These are phyloP conservation scores for Spondyliosoma cantharus DNA, from an alignment of 2,797 vertebrate species.

Conservation along the genomic window DNA sequence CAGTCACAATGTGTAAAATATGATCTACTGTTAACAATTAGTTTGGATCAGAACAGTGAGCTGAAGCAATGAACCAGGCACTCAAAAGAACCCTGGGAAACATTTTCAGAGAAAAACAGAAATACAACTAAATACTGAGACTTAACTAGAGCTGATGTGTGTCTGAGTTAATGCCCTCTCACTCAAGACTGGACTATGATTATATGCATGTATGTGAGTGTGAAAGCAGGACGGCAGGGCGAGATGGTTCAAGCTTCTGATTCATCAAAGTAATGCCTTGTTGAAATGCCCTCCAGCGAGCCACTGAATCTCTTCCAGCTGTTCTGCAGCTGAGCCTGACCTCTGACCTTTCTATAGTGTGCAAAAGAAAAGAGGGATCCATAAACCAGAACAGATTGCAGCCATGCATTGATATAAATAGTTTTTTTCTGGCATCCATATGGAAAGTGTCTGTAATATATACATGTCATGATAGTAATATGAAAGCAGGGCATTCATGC, in stretches of 20 bases:
- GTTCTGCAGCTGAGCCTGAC: conserved; percentile 30
- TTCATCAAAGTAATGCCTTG: neutral
- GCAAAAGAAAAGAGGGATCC: conserved; percentile 10
- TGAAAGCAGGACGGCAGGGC: conserved; percentile 5
- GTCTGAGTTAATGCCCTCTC: neutral
- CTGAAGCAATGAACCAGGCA: neutral
- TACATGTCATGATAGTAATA: neutral
- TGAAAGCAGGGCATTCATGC: conserved; percentile 10
- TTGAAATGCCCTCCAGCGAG: conserved; percentile 5
- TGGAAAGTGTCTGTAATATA: neutral
- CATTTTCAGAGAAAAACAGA: neutral
- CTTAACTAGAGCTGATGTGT: neutral
- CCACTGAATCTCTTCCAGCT: conserved; percentile 15
- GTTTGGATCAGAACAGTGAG: neutral
- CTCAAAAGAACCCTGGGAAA: neutral
- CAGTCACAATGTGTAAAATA: neutral
- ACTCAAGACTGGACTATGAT: neutral
- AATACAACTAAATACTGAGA: neutral
- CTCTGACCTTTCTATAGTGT: conserved; percentile 31
- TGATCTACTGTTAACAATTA: neutral
- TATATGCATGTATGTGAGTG: neutral
- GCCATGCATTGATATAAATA: conserved; percentile 4
- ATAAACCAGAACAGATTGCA: conserved; percentile 12
- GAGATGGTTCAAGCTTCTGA: neutral
- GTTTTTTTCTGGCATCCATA: neutral